Base-by-base conservation (phyloP, 2,888 invertebrate species). In the Anaspis maculata region DNA sequence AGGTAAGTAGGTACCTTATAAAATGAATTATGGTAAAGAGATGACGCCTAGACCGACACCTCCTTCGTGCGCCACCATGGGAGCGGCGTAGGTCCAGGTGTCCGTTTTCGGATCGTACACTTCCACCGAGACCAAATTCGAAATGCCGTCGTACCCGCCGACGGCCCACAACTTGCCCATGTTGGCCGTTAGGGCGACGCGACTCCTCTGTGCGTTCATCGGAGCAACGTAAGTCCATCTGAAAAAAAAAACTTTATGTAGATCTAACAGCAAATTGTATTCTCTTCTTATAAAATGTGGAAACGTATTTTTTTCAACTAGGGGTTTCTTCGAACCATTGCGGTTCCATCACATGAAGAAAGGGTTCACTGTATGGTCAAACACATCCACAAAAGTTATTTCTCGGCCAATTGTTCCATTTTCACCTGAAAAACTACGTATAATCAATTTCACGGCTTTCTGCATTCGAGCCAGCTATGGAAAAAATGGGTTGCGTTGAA, bases 31-130 rank as follows among this genome's bases (percentile, higher is more conserved):
- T 29, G 54, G 51, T 40, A 52, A 42, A 21, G 64, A 59, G 39
- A 89, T 78, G 3, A 89, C 87, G 0, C 87, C 89, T 13, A 87
- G 82, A n/a, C 88, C 88, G 0, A 90, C 89, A 1, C 89, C 89
- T 1, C 89, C 90, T 59, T 89, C 89, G 58, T 90, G 90, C 2
- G 83, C 85, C 47, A 79, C 77, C 87, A 89, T 88, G 0, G 81
- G 70, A 2, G 81, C 73, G 10, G 78, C 79, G 57, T 80, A 81
- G 2, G 71, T 73, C 88, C 87, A 88, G 13, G 69, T 69, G 57
- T 87, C 76, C 3, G 67, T 69, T 44, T 71, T 68, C 2, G 87
- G 84, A 61, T 87, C 82, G 54, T 87, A 90, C 6, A 84, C 77
- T 63, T 90, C 90, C n/a, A 89, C 84, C 0, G 85, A 80, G 5